A percentile compares a stretch with the other conserved stretches of the same genome.
Conservation (phyloP, 2,113 vertebrate species). For the Erythrocercus mccallii region DNA sequence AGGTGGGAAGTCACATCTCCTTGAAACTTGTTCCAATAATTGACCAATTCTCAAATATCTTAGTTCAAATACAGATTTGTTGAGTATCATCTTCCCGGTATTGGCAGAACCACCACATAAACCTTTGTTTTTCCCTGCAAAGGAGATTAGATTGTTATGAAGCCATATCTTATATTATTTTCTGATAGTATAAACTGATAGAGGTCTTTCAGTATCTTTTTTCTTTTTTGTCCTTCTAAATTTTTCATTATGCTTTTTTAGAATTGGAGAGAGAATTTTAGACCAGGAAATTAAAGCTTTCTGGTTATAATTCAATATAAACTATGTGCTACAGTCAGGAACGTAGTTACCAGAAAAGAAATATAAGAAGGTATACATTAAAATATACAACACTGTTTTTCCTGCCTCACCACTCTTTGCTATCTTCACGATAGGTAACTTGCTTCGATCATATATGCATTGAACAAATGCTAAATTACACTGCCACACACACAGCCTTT, state of each 20-base stretch:
- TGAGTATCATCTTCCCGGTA: neutral
- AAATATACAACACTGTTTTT: neutral
- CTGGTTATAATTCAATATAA: neutral
- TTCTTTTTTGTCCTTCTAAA: neutral
- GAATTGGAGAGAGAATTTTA: neutral
- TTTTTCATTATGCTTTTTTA: neutral
- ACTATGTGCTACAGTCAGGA: neutral
- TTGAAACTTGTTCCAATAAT: neutral
- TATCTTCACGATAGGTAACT: accelerated
- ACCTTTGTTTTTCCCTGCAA: neutral
- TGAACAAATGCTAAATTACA: neutral
- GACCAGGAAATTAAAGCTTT: neutral
- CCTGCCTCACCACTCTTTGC: neutral
- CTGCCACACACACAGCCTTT: neutral
- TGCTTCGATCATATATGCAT: neutral
- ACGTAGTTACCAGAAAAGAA: neutral
- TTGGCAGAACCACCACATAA: neutral
- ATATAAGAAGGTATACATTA: neutral
- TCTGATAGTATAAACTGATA: neutral
- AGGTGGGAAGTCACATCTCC: accelerated
- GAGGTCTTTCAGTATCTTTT: neutral
- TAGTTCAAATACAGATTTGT: neutral
- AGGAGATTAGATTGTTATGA: neutral
- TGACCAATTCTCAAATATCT: neutral
- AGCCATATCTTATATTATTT: neutral